These are phyloP conservation scores for Troides oblongomaculatus DNA, from an alignment of 2,888 invertebrate genomes.

Conservation along the genomic window DNA sequence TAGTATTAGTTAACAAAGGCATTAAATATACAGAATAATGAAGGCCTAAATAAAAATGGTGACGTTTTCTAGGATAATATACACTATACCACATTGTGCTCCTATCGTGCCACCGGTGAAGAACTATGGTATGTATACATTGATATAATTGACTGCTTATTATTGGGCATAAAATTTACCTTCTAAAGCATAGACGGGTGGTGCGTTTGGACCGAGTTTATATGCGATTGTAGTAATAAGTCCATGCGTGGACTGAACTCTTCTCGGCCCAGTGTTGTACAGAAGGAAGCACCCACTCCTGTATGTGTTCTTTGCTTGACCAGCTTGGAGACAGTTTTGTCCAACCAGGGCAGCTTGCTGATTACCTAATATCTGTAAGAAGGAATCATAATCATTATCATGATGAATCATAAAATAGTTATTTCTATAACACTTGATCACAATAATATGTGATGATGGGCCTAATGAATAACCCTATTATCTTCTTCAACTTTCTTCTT, in stretches of 20 bases:
- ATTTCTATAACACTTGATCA: too few relatives aligned
- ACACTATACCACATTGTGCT: too few relatives aligned
- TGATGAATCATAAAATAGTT: too few relatives aligned
- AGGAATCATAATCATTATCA: background rate
- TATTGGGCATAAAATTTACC: conserved; percentile 64
- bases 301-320: conserved; percentile 96
- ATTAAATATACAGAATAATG: too few relatives aligned
- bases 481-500: too few relatives aligned
- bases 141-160: too few relatives aligned
- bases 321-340: conserved; percentile 92
- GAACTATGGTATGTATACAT: too few relatives aligned
- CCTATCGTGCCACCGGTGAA: too few relatives aligned
- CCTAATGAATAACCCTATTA: too few relatives aligned
- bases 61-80: background rate
- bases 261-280: conserved; percentile 94
- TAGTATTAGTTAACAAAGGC: too few relatives aligned
- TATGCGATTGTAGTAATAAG: conserved; percentile 95
- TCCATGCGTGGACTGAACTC: conserved; percentile 92
- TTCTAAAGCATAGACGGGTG: conserved; percentile 96
- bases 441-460: too few relatives aligned
- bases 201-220: conserved; percentile 89
- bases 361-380: conserved; percentile 91
- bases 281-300: conserved; percentile 96
- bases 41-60: background rate
- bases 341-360: conserved; percentile 97